phyloP scores from a whole-genome alignment of 2,888 invertebrate species.

The Aspidiotus rigidus region DNA sequence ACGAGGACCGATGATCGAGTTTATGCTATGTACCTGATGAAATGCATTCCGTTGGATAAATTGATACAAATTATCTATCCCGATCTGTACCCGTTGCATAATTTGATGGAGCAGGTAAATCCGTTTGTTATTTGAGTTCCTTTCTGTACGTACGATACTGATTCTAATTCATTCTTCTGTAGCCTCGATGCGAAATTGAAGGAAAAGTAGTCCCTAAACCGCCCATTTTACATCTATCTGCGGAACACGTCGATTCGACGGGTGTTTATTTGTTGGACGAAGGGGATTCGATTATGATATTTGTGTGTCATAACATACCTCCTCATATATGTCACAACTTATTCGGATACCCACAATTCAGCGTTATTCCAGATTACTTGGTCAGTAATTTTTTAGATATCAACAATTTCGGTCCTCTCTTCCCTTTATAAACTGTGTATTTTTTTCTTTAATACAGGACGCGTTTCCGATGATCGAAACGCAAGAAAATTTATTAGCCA shows the following conservation, averaged over 20 bases:
- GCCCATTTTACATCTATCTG: conserved; percentile 73
- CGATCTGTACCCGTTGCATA: conserved; percentile 78
- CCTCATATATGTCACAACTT: conserved; percentile 65
- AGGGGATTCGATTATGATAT: conserved; percentile 69
- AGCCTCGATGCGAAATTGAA: conserved; percentile 42
- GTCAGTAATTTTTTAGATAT: conserved; percentile 5
- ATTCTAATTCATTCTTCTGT: conserved; percentile 33
- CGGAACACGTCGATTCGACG: conserved; percentile 59
- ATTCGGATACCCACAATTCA: conserved; percentile 65
- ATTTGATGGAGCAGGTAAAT: conserved; percentile 51
- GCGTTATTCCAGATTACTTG: conserved; percentile 58
- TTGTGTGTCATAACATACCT: conserved; percentile 71
- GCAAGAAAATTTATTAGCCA: conserved; percentile 61
- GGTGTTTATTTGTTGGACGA: conserved; percentile 90
- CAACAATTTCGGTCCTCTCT: conserved; percentile 39
- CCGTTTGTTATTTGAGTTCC: not conserved
- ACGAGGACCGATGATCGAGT: conserved; percentile 89
- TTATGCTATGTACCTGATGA: conserved; percentile 86
- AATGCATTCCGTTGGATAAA: conserved; percentile 69
- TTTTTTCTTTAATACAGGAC: conserved; percentile 44
- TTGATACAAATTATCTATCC: conserved; percentile 84
- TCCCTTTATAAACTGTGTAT: no score
- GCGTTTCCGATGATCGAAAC: conserved; percentile 69
- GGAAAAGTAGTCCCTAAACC: conserved; percentile 53
- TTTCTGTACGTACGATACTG: no score